A percentile compares a stretch with the other conserved stretches of the same genome.
These are phyloP conservation scores for Grallaria varia DNA, from an alignment of 2,113 vertebrate genomes.

Conservation along the genomic window DNA sequence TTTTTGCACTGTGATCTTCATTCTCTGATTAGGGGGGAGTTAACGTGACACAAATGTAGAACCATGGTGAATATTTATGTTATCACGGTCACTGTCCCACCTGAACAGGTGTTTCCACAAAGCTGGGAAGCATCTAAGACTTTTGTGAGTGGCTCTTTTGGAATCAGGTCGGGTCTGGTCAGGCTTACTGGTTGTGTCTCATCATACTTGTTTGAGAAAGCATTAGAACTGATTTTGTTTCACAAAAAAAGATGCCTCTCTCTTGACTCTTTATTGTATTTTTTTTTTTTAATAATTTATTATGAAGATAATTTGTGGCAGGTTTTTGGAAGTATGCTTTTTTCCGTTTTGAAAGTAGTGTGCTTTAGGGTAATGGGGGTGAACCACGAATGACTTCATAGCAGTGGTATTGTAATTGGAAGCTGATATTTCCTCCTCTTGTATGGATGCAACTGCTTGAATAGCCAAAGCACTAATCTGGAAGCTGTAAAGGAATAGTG, in stretches of 20 bases:
- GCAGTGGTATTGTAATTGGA: not conserved
- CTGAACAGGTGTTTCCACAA: not conserved
- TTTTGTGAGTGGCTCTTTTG: not conserved
- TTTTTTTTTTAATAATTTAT: not conserved
- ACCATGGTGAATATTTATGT: fast-evolving
- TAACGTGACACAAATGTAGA: not conserved
- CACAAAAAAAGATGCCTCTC: not conserved
- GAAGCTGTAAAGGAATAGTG: not conserved
- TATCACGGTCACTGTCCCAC: not conserved
- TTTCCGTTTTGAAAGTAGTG: not conserved
- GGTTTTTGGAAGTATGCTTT: not conserved
- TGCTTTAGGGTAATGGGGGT: not conserved
- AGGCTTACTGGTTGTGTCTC: not conserved
- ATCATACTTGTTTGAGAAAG: not conserved
- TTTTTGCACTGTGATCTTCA: not conserved
- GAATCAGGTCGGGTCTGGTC: not conserved
- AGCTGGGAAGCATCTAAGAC: not conserved
- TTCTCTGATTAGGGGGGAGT: not conserved
- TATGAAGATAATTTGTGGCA: not conserved
- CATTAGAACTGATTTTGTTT: not conserved
- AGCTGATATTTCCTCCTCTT: not conserved
- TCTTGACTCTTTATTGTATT: not conserved
- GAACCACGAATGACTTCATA: not conserved
- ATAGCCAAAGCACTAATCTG: not conserved
- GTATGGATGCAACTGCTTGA: not conserved